Percentiles rank a stretch among this genome's conserved stretches.
Conservation (phyloP, 35 echinoderm and acorn worm genomes). For the Apostichopus japonicus region DNA sequence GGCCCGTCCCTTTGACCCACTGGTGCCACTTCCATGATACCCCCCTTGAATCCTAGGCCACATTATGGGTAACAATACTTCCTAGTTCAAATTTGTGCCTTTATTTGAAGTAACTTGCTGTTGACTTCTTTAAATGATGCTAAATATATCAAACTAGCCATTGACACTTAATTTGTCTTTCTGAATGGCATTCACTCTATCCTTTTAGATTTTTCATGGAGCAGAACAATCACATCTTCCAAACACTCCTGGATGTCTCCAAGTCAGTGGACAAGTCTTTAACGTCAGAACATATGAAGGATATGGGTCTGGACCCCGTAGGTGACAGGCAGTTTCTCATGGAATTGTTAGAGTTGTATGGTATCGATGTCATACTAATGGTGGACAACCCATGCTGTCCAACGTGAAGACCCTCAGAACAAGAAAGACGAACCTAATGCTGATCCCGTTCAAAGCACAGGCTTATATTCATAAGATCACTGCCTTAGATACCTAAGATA, state of each 20-base stretch:
- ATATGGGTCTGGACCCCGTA: constrained; percentile 96
- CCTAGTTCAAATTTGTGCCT: no score
- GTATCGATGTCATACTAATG: constrained; percentile 98
- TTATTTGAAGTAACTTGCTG: no score
- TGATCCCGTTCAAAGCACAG: no score
- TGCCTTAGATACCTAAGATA: no score
- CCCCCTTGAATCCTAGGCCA: no score
- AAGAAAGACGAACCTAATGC: no score
- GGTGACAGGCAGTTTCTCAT: constrained; percentile 94
- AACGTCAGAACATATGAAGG: constrained; percentile 97
- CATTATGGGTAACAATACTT: no score
- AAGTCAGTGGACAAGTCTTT: constrained; percentile 81
- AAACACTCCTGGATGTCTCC: constrained; percentile 86
- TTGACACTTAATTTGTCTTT: not conserved
- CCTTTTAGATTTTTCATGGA: constrained; percentile 90
- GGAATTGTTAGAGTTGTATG: constrained; percentile 95
- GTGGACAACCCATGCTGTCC: constrained; percentile 99
- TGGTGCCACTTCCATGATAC: no score
- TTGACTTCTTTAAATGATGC: no score
- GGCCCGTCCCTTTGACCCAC: no score
- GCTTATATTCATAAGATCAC: no score
- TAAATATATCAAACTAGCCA: no score
- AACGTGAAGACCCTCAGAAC: not conserved
- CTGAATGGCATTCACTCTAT: not conserved
- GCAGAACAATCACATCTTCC: constrained; percentile 97